phyloP scores from a whole-genome alignment of 2,888 invertebrate species.

The Buathra laborator region DNA sequence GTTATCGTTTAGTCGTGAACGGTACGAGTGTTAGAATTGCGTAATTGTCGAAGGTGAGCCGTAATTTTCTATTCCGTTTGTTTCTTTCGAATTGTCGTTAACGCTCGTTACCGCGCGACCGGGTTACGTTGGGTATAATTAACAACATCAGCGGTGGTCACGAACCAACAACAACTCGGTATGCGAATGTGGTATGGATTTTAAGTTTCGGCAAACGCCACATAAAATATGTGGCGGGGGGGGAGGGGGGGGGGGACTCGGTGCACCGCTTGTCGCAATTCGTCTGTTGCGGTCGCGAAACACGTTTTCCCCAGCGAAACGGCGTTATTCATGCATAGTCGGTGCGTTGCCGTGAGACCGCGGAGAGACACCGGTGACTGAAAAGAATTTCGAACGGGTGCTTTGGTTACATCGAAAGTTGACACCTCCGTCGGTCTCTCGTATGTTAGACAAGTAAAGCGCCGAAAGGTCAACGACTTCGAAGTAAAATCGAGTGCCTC shows the following conservation, averaged over 20 bases:
- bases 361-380: background rate
- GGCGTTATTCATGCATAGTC: slow-evolving; percentile 3
- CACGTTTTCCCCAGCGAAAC: slow-evolving; percentile 16
- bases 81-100: slow-evolving; percentile 12
- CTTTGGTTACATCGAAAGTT: slow-evolving; percentile 50
- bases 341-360: slow-evolving; percentile 18
- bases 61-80: slow-evolving; percentile 11
- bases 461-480: slow-evolving; percentile 49
- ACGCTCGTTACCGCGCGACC: slow-evolving; percentile 21
- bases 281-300: slow-evolving; percentile 12
- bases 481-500: background rate
- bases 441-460: background rate
- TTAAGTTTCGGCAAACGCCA: background rate
- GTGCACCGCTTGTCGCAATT: background rate
- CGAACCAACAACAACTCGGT: background rate
- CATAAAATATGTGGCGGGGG: background rate
- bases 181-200: background rate
- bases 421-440: slow-evolving; percentile 50
- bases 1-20: background rate
- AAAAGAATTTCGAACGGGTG: slow-evolving; percentile 18
- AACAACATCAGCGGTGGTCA: slow-evolving; percentile 7
- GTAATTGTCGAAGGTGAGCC: slow-evolving; percentile 38
- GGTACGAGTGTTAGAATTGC: background rate
- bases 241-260: background rate
- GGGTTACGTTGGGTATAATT: slow-evolving; percentile 14